Percentiles rank a stretch among this genome's conserved stretches.
phyloP scores from a whole-genome alignment of 2,888 invertebrate genomes.

The Dryobotodes eremita region DNA sequence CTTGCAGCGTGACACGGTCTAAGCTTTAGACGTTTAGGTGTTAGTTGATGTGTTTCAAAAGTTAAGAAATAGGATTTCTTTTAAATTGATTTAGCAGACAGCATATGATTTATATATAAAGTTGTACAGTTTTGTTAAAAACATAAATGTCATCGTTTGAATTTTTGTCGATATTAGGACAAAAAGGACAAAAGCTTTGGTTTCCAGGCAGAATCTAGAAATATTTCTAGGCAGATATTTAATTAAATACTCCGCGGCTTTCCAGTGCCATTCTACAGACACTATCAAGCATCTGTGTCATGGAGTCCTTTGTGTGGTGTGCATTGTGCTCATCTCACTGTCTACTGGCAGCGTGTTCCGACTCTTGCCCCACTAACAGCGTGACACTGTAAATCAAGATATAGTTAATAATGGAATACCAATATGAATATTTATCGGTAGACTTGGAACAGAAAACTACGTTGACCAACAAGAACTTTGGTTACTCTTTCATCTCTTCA shows the following conservation, averaged over 20 bases:
- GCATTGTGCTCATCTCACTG: conserved; percentile 34
- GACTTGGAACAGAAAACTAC: neutral
- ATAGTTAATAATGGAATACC: neutral
- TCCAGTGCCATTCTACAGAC: neutral
- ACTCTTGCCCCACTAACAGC: conserved; percentile 7
- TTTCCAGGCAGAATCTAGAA: neutral
- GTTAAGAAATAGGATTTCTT: neutral
- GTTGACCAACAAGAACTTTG: too few species aligned
- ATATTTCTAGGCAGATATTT: neutral
- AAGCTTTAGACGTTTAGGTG: neutral
- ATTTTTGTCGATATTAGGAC: neutral
- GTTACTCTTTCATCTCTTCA: neutral
- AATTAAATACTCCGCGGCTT: conserved; percentile 5
- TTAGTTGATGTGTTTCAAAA: conserved; percentile 10
- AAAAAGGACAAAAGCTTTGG: neutral
- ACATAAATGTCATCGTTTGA: neutral
- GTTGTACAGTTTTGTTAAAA: neutral
- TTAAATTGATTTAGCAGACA: neutral
- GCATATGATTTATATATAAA: neutral
- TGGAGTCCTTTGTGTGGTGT: conserved; percentile 3
- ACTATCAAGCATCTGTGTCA: conserved; percentile 15
- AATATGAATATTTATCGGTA: neutral
- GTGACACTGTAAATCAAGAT: conserved; percentile 1
- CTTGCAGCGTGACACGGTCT: conserved; percentile 20
- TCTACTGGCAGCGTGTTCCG: conserved; percentile 26